Conservation (phyloP, 2,888 invertebrate species). For the Conops quadrifasciatus region DNA sequence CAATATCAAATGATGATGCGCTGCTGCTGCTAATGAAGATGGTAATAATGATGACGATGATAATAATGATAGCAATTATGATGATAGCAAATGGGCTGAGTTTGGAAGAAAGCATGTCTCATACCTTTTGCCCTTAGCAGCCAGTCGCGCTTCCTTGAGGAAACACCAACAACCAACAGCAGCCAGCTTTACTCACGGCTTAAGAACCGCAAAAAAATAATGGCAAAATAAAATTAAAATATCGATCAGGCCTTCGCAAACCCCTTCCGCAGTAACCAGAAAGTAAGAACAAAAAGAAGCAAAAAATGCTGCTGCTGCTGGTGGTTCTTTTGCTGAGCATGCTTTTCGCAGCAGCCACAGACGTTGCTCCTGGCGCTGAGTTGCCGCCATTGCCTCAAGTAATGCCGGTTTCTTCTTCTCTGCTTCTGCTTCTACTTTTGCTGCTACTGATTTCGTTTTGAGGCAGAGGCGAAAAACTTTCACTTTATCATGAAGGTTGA, state of each 20-base stretch:
- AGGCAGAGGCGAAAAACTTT: not conserved
- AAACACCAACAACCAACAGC: too few relatives aligned
- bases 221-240: constrained; percentile 24
- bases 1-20: constrained; percentile 36
- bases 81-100: constrained; percentile 27
- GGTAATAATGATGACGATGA: constrained; percentile 19
- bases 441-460: too few relatives aligned
- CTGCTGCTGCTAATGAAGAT: constrained; percentile 10
- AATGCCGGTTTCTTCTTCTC: too few relatives aligned
- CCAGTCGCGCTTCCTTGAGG: too few relatives aligned
- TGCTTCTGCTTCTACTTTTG: too few relatives aligned
- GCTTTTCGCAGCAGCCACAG: too few relatives aligned
- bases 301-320: not conserved
- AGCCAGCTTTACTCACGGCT: too few relatives aligned
- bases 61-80: constrained; percentile 30
- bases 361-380: too few relatives aligned
- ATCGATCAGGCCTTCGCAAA: constrained; percentile 15
- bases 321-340: not conserved
- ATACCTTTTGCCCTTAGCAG: too few relatives aligned
- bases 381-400: too few relatives aligned
- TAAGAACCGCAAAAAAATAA: not conserved
- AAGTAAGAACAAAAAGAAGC: not conserved
- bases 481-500: not conserved
- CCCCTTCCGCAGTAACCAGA: constrained; percentile 22
- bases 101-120: too few relatives aligned